Conservation (phyloP, 2,113 vertebrate genomes). For the Syngnathus typhle region DNA sequence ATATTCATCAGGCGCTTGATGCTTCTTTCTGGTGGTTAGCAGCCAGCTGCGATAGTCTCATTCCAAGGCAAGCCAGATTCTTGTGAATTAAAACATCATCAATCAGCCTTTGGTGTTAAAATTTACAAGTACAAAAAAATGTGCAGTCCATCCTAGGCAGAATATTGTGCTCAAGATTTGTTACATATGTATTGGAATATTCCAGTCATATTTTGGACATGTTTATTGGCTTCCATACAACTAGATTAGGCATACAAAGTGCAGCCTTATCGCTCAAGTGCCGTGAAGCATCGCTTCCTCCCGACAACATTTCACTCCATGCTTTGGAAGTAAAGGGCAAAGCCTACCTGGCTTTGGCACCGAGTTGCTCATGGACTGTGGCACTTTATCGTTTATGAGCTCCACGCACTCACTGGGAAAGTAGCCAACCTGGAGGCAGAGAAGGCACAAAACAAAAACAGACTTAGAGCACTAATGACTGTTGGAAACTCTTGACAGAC, state of each 20-base stretch:
- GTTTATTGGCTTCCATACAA: background rate
- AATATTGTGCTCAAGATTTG: background rate
- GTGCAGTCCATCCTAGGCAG: background rate
- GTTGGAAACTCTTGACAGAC: no score
- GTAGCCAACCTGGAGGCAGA: slow-evolving; percentile 83
- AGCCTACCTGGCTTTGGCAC: slow-evolving; percentile 92
- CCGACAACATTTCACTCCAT: slow-evolving; percentile 5
- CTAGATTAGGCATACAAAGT: slow-evolving; percentile 1
- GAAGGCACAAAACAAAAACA: background rate
- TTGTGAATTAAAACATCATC: slow-evolving; percentile 18
- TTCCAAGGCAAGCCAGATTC: slow-evolving; percentile 3
- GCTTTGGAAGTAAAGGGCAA: slow-evolving; percentile 1
- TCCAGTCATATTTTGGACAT: background rate
- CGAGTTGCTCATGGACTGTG: slow-evolving; percentile 93
- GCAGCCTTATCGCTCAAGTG: slow-evolving; percentile 6
- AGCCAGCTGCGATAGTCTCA: slow-evolving; percentile 10
- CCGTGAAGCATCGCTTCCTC: slow-evolving; percentile 10
- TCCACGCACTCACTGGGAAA: slow-evolving; percentile 98
- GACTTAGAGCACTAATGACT: background rate
- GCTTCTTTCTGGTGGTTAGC: slow-evolving; percentile 1
- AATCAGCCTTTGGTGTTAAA: slow-evolving; percentile 25
- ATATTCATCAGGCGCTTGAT: background rate
- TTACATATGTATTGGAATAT: background rate
- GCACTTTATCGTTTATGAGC: slow-evolving; percentile 96
- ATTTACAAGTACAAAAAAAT: background rate